Evolutionary conservation across 2,113 vertebrate species (phyloP).

Genomic region (Silurus meridionalis): DNA sequence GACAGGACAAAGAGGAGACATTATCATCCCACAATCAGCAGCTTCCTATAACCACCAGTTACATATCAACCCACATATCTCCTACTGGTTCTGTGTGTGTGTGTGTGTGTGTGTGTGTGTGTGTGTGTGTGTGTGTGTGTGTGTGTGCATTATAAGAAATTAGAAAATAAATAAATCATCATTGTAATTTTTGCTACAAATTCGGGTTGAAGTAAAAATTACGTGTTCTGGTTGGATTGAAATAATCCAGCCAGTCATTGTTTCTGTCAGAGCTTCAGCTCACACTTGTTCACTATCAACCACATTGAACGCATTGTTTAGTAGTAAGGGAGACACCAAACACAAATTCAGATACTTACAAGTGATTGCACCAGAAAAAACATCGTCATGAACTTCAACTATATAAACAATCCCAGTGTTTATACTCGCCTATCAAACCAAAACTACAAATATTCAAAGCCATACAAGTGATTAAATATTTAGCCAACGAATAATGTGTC

Average conservation of each 20-base stretch:
- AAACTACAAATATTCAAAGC: not conserved
- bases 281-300: not conserved
- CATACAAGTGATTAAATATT: not conserved
- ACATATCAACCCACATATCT: slow-evolving; percentile 31
- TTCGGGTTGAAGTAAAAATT: not conserved
- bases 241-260: not conserved
- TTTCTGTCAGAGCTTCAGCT: not conserved
- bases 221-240: not conserved
- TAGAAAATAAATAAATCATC: slow-evolving; percentile 17
- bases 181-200: not conserved
- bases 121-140: slow-evolving; percentile 26
- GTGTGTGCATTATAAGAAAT: slow-evolving; percentile 27
- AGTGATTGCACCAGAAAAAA: not conserved
- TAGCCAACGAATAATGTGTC: not conserved
- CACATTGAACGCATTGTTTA: not conserved
- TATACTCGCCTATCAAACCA: not conserved
- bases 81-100: slow-evolving; percentile 29
- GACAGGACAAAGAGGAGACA: slow-evolving; percentile 14
- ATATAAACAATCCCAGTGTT: not conserved
- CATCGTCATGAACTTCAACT: not conserved
- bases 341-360: not conserved
- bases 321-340: not conserved
- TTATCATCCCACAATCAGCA: slow-evolving; percentile 46
- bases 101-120: slow-evolving; percentile 17
- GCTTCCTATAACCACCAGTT: slow-evolving; percentile 45